Base-by-base conservation (phyloP, 2,797 vertebrate species). In the Sebastolobus altivelis region DNA sequence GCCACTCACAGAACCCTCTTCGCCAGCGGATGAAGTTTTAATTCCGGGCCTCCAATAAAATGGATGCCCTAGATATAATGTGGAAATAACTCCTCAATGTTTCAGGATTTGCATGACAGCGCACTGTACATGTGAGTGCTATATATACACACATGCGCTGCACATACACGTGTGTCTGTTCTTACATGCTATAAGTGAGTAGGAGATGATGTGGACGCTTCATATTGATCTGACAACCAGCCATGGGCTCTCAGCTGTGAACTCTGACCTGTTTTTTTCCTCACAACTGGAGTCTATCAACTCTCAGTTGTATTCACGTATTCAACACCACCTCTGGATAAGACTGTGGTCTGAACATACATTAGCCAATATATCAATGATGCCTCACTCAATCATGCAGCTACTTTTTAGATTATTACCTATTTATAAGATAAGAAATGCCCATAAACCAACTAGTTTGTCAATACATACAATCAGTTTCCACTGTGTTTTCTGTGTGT, bases 1-100 rank as follows among this genome's bases (percentile, higher is more conserved):
- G 83, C 85, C 89, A 86, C 89, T 93, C 93, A 88, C 89, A 83
- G 86, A 90, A 87, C 55, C 88, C 74, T 88, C 87, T 84, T 82
- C 67, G 61, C 86, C 90, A 77, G 80, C 84, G 89, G 93, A 92
- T 92, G 91, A 92, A 91, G 93, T 93, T 94, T 94, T 93, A 94
- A 94, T 94, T 94, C 91, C 86, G 80, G 83, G 76, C 75, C 72
- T 78, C 82, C 80, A 88, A 92, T 93, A 89, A 93, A 92, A 93
- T 88, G 85, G 88, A 91, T 89, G 88, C 85, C 88, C 91, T 80
- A 84, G 86, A 92, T 89, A 89, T 90, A 88, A 92, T 88, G 86
- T 90, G 81, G 86, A 94, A 93, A 92, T 90, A 92, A 92, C 89
- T 87, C 78, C 74, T 88, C 77, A 75, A 14, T 87, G 87, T 89